Percentiles rank a stretch among this genome's conserved stretches.
phyloP scores from a whole-genome alignment of 1,140 invertebrate species.

The Saccostrea glomerata region DNA sequence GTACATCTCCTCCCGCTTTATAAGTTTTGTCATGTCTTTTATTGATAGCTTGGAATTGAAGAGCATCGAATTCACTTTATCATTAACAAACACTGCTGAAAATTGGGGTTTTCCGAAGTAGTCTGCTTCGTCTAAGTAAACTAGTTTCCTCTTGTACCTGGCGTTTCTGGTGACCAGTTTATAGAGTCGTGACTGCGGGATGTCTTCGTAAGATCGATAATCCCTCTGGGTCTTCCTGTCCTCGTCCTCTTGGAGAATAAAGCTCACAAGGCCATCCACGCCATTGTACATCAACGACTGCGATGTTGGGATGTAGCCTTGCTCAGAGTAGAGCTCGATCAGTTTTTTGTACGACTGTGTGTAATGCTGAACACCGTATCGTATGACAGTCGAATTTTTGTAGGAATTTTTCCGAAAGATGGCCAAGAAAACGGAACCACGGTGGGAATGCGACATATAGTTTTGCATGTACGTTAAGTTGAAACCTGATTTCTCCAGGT shows the following conservation, averaged over 20 bases:
- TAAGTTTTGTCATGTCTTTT: slow-evolving; percentile 53
- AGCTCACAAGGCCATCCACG: slow-evolving; percentile 68
- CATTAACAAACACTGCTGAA: slow-evolving; percentile 71
- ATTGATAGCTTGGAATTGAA: slow-evolving; percentile 60
- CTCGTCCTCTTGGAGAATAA: slow-evolving; percentile 70
- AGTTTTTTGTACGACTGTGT: slow-evolving; percentile 72
- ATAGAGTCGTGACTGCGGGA: slow-evolving; percentile 57
- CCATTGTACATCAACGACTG: slow-evolving; percentile 69
- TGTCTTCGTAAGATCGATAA: slow-evolving; percentile 68
- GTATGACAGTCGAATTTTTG: slow-evolving; percentile 64
- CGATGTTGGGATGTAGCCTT: slow-evolving; percentile 68
- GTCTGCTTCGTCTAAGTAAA: slow-evolving; percentile 70
- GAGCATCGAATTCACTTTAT: slow-evolving; percentile 59
- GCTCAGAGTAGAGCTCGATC: slow-evolving; percentile 68
- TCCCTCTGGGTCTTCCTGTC: slow-evolving; percentile 56
- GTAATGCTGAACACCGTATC: slow-evolving; percentile 71
- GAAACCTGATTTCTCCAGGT: slow-evolving; percentile 65
- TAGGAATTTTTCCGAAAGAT: slow-evolving; percentile 68
- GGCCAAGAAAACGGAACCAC: slow-evolving; percentile 66
- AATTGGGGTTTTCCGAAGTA: slow-evolving; percentile 68
- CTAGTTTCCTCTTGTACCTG: slow-evolving; percentile 57
- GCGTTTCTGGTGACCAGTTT: slow-evolving; percentile 60
- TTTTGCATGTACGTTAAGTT: slow-evolving; percentile 74
- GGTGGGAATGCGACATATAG: slow-evolving; percentile 70
- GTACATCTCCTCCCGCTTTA: slow-evolving; percentile 56